These are phyloP conservation scores for Ophioninae sp. DNA, from an alignment of 2,888 invertebrate genomes.

Conservation along the genomic window DNA sequence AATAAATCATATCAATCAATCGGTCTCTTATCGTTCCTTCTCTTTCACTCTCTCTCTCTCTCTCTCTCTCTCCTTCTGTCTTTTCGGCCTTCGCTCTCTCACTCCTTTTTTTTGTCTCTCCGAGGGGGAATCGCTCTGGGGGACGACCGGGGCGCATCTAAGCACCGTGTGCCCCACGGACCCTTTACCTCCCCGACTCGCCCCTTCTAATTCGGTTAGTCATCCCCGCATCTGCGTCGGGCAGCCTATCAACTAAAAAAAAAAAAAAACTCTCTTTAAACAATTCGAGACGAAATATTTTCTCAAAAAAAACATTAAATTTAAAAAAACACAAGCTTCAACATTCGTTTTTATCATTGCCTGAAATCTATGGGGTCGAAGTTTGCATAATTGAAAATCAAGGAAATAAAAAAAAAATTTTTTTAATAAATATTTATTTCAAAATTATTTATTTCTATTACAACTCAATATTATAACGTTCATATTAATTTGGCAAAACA, in stretches of 20 bases:
- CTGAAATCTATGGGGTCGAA: too few species aligned
- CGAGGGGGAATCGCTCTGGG: slow-evolving; percentile 68
- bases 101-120: slow-evolving; percentile 20
- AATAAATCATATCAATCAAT: too few species aligned
- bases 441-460: too few species aligned
- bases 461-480: too few species aligned
- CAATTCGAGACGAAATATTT: slow-evolving; percentile 54
- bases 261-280: neutral
- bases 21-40: slow-evolving; percentile 14
- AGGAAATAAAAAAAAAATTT: too few species aligned
- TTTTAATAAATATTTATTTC: too few species aligned
- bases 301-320: neutral
- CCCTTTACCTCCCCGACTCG: slow-evolving; percentile 30
- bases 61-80: slow-evolving; percentile 20
- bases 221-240: slow-evolving; percentile 65
- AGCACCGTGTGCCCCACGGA: slow-evolving; percentile 43
- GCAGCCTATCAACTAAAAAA: slow-evolving; percentile 38
- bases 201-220: slow-evolving; percentile 41
- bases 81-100: neutral
- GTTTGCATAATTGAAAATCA: too few species aligned
- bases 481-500: too few species aligned
- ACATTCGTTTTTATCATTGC: neutral
- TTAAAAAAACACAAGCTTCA: slow-evolving; percentile 60
- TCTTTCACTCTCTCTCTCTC: neutral
- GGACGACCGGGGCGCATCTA: slow-evolving; percentile 57